Base-by-base conservation (phyloP, 2,797 vertebrate species). In the Pitangus sulphuratus region DNA sequence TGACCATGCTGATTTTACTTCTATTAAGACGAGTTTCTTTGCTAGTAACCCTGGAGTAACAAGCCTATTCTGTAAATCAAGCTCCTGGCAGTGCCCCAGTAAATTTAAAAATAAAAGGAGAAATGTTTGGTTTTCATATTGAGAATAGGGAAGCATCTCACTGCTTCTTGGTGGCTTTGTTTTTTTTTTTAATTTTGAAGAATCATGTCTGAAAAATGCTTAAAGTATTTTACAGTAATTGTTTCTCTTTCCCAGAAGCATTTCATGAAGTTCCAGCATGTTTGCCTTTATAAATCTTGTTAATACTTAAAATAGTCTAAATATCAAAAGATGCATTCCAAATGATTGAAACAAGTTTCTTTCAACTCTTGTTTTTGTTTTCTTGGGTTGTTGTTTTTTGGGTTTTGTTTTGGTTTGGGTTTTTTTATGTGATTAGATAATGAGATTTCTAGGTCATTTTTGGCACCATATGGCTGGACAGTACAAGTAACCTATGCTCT, bases 11-110 rank as follows among this genome's bases (percentile, higher is more conserved):
- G 76, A 91, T 91, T 95, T 93, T 80, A 40, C 45, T 88, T 78
- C 69, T 93, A n/a, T 81, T 93, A 74, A 91, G 90, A 93, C 33
- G 26, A 78, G 57, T 90, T 95, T 89, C 78, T 48, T 87, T 74
- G 42, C 57, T 77, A 87, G 71, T 81, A 75, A 84, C 40, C 15
- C 35, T 35, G 44, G 44, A 83, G 17, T 84, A 87, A 64, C 53
- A 83, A 81, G 42, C 31, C 60, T 83, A 2, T 66, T 82, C 48
- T 71, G 28, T 89, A 95, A 91, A 81, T 78, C 57, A 87, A n/a
- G 31, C n/a, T 80, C 12, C 53, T 92, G 64, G 26, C 21, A 78
- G 17, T 69, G 50, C 53, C 39, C 15, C 14, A 78, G n/a, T 54
- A 72, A 89, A 65, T 42, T 64, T 33, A 69, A 95, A 93, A 91